Percentiles rank a stretch among this genome's conserved stretches.
These are phyloP conservation scores for Phyllotis vaccarum DNA, from an alignment of 2,797 vertebrate species.

Conservation along the genomic window DNA sequence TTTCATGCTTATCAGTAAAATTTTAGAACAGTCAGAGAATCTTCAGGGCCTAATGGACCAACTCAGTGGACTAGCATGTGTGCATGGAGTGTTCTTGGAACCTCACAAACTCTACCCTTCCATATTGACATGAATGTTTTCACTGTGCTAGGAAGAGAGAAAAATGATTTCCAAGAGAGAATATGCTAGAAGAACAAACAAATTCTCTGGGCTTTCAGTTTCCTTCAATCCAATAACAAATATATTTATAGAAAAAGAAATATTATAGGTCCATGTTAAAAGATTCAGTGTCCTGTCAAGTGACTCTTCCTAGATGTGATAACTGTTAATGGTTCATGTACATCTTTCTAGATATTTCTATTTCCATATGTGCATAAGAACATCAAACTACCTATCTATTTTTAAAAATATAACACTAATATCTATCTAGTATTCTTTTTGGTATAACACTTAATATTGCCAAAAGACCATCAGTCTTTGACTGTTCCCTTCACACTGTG, in stretches of 20 bases:
- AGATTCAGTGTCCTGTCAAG: not conserved
- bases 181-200: not conserved
- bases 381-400: not conserved
- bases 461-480: not conserved
- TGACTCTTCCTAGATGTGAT: not conserved
- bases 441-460: not conserved
- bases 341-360: constrained; percentile 5
- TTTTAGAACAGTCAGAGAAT: not conserved
- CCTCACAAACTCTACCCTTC: not conserved
- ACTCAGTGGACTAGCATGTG: not conserved
- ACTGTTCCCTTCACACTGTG: not conserved
- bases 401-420: too few species aligned
- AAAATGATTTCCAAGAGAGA: not conserved
- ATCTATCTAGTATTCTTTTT: not conserved
- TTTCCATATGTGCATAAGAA: not conserved
- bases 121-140: not conserved
- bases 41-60: not conserved
- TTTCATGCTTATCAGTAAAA: not conserved
- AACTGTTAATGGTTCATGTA: not conserved
- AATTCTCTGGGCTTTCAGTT: not conserved
- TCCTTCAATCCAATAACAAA: not conserved
- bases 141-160: not conserved
- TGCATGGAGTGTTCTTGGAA: not conserved
- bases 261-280: not conserved
- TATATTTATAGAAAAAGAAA: not conserved